Evolutionary conservation across 2,113 vertebrate species (phyloP).

Genomic region (Nothobranchius kuhntae): DNA sequence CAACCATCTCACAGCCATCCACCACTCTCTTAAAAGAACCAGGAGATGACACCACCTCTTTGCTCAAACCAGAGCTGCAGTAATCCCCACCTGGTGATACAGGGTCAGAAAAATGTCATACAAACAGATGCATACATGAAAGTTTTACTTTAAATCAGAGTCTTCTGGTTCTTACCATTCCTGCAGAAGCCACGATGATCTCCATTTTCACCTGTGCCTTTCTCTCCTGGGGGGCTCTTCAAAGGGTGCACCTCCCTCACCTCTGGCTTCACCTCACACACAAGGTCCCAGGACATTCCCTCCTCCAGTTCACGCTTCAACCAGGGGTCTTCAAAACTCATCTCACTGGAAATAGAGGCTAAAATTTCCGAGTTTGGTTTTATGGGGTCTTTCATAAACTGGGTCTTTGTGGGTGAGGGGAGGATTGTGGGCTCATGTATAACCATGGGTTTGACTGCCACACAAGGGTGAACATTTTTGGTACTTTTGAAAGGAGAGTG

Average conservation of each 20-base stretch:
- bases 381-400: conserved; percentile 59
- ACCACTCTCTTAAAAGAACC: conserved; percentile 85
- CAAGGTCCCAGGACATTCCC: conserved; percentile 27
- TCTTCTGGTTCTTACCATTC: conserved; percentile 16
- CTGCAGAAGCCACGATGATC: conserved; percentile 30
- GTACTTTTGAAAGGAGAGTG: conserved; percentile 87
- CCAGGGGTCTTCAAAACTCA: conserved; percentile 94
- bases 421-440: conserved; percentile 71
- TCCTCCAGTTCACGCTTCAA: conserved; percentile 86
- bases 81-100: conserved; percentile 62
- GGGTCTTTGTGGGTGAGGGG: conserved; percentile 48
- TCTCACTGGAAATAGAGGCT: conserved; percentile 76
- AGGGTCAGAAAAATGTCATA: background rate
- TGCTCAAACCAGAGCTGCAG: conserved; percentile 77
- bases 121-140: background rate
- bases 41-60: conserved; percentile 80
- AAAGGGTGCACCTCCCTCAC: conserved; percentile 59
- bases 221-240: conserved; percentile 38
- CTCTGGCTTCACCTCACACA: conserved; percentile 69
- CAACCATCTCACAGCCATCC: conserved; percentile 88
- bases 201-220: conserved; percentile 6
- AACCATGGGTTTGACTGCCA: conserved; percentile 82
- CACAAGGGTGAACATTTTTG: conserved; percentile 85
- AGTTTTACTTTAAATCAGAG: background rate
- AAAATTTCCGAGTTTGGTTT: conserved; percentile 62